These are phyloP conservation scores for Congeria kusceri DNA, from an alignment of 2,888 invertebrate species.

Conservation along the genomic window DNA sequence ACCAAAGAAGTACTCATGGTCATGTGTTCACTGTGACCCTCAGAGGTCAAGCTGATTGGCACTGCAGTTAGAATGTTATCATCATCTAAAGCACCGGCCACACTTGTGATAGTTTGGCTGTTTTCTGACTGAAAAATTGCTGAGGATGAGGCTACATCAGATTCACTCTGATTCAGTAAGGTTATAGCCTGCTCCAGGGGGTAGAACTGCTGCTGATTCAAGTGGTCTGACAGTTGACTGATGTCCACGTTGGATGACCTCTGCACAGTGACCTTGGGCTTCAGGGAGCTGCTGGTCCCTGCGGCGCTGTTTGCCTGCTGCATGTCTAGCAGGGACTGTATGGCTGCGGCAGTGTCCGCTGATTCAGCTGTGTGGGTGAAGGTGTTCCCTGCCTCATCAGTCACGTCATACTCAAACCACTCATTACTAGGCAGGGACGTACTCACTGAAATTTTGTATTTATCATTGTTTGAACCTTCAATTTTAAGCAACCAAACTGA, in stretches of 20 bases:
- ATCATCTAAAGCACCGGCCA: slow-evolving; percentile 6
- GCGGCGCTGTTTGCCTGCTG: slow-evolving; percentile 62
- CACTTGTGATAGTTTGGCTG: slow-evolving; percentile 20
- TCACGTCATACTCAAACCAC: slow-evolving; percentile 82
- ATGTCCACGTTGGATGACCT: slow-evolving; percentile 69
- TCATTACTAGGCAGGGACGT: slow-evolving; percentile 73
- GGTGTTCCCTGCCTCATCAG: slow-evolving; percentile 72
- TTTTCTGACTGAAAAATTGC: slow-evolving; percentile 38
- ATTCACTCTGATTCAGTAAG: slow-evolving; percentile 71
- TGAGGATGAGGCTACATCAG: slow-evolving; percentile 2
- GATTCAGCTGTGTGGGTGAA: slow-evolving; percentile 67
- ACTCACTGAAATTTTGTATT: slow-evolving; percentile 42
- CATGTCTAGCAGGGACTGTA: slow-evolving; percentile 78
- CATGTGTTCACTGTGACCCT: background rate
- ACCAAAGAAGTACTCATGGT: background rate
- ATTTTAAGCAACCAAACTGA: no score
- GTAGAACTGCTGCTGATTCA: slow-evolving; percentile 74
- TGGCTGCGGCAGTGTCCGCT: slow-evolving; percentile 70
- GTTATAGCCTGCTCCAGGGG: slow-evolving; percentile 80
- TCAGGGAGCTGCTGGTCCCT: slow-evolving; percentile 31
- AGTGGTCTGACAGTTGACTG: slow-evolving; percentile 70
- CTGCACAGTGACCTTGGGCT: slow-evolving; percentile 71
- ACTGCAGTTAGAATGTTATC: slow-evolving; percentile 44
- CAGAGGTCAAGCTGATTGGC: slow-evolving; percentile 28
- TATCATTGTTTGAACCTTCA: no score